A percentile compares a stretch with the other conserved stretches of the same genome.
Evolutionary conservation across 2,888 invertebrate genomes (phyloP).

Genomic region (Coenonympha arcania): DNA sequence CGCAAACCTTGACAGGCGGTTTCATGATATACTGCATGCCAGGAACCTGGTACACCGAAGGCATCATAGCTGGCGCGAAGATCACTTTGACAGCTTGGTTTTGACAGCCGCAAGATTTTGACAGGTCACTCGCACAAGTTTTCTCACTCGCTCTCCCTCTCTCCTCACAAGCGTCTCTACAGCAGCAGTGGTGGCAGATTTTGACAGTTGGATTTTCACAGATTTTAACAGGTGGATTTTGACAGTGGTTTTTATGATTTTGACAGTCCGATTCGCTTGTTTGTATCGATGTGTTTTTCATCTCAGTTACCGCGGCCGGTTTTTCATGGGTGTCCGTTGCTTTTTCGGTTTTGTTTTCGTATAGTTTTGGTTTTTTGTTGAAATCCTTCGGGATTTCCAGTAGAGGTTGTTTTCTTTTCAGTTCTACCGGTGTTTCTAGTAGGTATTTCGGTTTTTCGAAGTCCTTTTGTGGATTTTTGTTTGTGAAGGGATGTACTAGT

Average conservation of each 20-base stretch:
- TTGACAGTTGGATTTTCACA: slow-evolving; percentile 23
- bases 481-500: slow-evolving; percentile 51
- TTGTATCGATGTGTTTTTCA: slow-evolving; percentile 36
- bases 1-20: slow-evolving; percentile 38
- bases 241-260: slow-evolving; percentile 19
- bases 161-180: slow-evolving; percentile 28
- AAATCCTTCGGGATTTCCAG: slow-evolving; percentile 51
- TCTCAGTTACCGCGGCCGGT: slow-evolving; percentile 28
- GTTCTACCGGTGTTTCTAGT: slow-evolving; percentile 56
- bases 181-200: slow-evolving; percentile 45
- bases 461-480: slow-evolving; percentile 20
- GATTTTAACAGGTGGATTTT: slow-evolving; percentile 16
- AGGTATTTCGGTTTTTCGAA: slow-evolving; percentile 43
- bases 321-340: slow-evolving; percentile 15
- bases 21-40: slow-evolving; percentile 56
- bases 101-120: slow-evolving; percentile 37
- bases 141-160: slow-evolving; percentile 1
- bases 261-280: slow-evolving; percentile 20
- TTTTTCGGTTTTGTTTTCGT: slow-evolving; percentile 18
- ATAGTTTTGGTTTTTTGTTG: slow-evolving; percentile 54
- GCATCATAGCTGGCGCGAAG: slow-evolving; percentile 64
- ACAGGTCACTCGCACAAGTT: slow-evolving; percentile 16
- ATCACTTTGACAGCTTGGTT: slow-evolving; percentile 54
- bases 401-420: slow-evolving; percentile 54
- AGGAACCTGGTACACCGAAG: slow-evolving; percentile 49